phyloP scores from a whole-genome alignment of 1,140 invertebrate genomes.

The Neocloeon triangulifer region DNA sequence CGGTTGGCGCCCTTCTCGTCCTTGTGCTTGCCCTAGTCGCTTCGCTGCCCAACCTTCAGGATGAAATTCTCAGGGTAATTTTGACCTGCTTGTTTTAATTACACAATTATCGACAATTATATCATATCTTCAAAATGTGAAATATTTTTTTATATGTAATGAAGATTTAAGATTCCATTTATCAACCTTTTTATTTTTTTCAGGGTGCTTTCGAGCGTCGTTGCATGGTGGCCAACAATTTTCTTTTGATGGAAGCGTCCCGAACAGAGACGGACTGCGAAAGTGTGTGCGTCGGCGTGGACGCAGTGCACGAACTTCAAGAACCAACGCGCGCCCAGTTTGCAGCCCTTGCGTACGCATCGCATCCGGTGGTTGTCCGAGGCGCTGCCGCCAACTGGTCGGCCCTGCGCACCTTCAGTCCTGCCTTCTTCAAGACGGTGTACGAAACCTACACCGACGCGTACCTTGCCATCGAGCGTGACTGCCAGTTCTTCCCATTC shows the following conservation, averaged over 20 bases:
- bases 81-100: too few relatives aligned
- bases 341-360: constrained; percentile 41
- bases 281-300: constrained; percentile 34
- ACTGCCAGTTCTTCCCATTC: constrained; percentile 80
- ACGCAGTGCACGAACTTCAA: constrained; percentile 28
- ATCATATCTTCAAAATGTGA: too few relatives aligned
- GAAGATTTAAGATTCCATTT: too few relatives aligned
- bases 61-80: too few relatives aligned
- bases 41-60: too few relatives aligned
- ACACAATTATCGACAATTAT: too few relatives aligned
- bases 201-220: constrained; percentile 20
- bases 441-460: constrained; percentile 40
- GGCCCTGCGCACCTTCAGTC: constrained; percentile 43
- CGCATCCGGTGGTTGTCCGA: constrained; percentile 59
- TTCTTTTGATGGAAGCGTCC: constrained; percentile 62
- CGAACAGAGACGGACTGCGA: constrained; percentile 58
- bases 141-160: too few relatives aligned
- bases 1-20: too few relatives aligned
- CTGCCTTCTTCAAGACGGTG: constrained; percentile 49
- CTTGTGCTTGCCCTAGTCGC: too few relatives aligned
- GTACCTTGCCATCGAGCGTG: constrained; percentile 40
- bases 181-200: too few relatives aligned
- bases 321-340: constrained; percentile 46
- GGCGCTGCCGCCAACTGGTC: constrained; percentile 52
- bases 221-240: constrained; percentile 61